Conservation (phyloP, 2,888 invertebrate genomes). For the Synergus itoensis region DNA sequence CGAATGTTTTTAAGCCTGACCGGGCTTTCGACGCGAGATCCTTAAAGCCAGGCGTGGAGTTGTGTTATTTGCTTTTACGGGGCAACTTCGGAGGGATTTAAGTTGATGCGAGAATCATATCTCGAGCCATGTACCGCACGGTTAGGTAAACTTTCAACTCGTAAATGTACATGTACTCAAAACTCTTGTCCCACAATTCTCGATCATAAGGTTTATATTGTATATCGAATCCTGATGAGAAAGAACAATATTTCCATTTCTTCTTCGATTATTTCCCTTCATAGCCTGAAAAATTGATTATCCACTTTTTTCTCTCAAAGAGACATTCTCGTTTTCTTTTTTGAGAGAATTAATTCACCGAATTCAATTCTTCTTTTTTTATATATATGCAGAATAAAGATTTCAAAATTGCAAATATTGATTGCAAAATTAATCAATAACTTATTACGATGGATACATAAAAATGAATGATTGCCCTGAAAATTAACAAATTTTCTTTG, state of each 20-base stretch:
- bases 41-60: constrained; percentile 13
- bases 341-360: no score
- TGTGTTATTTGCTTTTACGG: constrained; percentile 33
- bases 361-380: no score
- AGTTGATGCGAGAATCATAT: neutral
- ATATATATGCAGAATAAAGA: no score
- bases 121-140: neutral
- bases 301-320: no score
- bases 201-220: neutral
- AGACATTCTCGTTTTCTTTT: no score
- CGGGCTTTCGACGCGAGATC: neutral
- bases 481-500: no score
- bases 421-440: no score
- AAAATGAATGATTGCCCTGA: no score
- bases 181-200: neutral
- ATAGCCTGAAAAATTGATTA: no score
- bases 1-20: constrained; percentile 28
- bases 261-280: neutral
- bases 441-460: no score
- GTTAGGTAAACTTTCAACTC: neutral
- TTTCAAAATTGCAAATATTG: no score
- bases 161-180: neutral
- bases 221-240: neutral
- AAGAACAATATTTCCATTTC: neutral
- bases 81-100: constrained; percentile 24